Evolutionary conservation across 53 echinoderm and acorn worm species (phyloP), one percentile per base, ranked within the genome.

Genomic region (Apostichopus leukothele): DNA sequence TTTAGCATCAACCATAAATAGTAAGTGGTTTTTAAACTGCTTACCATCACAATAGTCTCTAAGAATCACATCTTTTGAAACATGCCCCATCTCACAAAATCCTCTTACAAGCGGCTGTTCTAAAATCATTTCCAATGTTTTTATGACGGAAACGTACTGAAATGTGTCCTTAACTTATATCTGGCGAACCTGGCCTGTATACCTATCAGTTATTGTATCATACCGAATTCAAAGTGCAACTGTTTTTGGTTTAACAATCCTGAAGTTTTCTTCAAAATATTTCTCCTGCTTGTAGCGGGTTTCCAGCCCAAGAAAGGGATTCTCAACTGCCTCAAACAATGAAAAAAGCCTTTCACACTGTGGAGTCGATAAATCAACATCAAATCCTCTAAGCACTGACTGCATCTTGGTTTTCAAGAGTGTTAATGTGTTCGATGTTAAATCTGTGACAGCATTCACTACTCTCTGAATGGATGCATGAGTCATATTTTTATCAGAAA

Each of bases 31-130:
- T 78, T 81, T 63, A 21, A 60, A 89, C 21, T 89, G 83, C 4
- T 16, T 51, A 22, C 89, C 89, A 89, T 89, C 89, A 89, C 89
- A 89, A 51, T 79, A 89, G 67, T 67, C 52, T 89, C 80, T 89
- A 21, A 89, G 53, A 68, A 89, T 11, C 23, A 7, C 67, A 54
- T 88, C 89, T 59, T 60, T 7, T 68, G 89, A 89, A 61, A 61
- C 53, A 79, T 63, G 53, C 22, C 66, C 67, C 21, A 63, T 78
- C 22, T 14, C 27, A 14, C 76, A 77, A 39, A 77, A 55, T 6
- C 66, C 60, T 12, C 79, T 66, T 50, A 89, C 67, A 26, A 76
- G n/a, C 2, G 80, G 67, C 50, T 89, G 18, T 19, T 76, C n/a
- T 50, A 79, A 61, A 26, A 89, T 61, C 60, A 89, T 67, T 79